A percentile compares a stretch with the other conserved stretches of the same genome.
Conservation (phyloP, 2,113 vertebrate genomes). For the Gopherus flavomarginatus region DNA sequence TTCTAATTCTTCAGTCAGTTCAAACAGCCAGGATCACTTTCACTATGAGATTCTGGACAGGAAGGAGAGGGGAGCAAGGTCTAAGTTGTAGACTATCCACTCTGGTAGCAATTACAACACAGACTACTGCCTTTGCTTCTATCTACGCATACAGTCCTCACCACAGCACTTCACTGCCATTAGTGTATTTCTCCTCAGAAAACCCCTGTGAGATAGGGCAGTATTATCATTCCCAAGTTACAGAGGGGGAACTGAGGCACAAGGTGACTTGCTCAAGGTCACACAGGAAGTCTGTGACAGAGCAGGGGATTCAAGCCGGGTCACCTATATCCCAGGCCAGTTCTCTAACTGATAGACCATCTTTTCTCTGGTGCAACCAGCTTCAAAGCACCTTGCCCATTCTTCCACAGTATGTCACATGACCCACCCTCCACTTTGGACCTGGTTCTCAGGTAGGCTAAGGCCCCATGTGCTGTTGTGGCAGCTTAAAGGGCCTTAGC, state of each 20-base stretch:
- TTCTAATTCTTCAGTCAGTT: neutral
- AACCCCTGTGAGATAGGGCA: neutral
- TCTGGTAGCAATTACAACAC: neutral
- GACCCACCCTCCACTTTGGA: neutral
- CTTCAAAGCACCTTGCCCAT: neutral
- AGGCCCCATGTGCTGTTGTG: neutral
- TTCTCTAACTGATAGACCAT: neutral
- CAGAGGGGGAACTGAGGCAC: neutral
- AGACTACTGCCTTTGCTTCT: conserved; percentile 15
- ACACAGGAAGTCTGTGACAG: neutral
- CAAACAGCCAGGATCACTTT: neutral
- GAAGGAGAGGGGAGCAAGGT: neutral
- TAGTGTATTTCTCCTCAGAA: neutral
- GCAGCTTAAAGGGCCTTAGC: neutral
- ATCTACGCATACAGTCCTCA: neutral
- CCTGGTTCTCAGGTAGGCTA: neutral
- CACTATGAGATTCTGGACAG: neutral
- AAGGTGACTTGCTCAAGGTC: neutral
- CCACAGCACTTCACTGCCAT: conserved; percentile 11
- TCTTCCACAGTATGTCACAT: neutral
- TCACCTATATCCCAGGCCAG: neutral
- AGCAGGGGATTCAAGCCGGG: neutral
- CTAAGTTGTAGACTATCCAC: neutral
- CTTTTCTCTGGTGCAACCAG: neutral
- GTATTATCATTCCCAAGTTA: neutral